phyloP scores from a whole-genome alignment of 1,140 invertebrate genomes.

The Drosophila tani region DNA sequence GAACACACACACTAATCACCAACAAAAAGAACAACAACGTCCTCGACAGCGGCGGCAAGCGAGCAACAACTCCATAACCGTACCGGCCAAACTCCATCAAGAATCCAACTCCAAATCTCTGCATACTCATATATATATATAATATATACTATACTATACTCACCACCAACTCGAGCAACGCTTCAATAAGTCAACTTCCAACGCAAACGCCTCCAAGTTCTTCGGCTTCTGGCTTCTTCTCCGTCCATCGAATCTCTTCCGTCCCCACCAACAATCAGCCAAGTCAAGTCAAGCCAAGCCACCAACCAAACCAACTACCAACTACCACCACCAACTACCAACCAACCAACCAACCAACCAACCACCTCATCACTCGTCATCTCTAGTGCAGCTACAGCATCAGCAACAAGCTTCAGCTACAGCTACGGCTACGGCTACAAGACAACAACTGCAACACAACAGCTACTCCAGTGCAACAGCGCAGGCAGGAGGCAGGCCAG shows the following conservation, averaged over 20 bases:
- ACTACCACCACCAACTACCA: conserved; percentile 4
- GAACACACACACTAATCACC: conserved; percentile 47
- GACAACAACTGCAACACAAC: conserved; percentile 32
- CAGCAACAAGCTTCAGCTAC: conserved; percentile 44
- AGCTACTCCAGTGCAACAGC: conserved; percentile 35
- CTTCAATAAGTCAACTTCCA: conserved; percentile 47
- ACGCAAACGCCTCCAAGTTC: conserved; percentile 42
- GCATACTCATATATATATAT: conserved; percentile 21
- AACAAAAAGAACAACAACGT: conserved; percentile 41
- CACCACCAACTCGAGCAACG: conserved; percentile 39
- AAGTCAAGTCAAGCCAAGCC: conserved; percentile 38
- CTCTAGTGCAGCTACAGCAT: conserved; percentile 55
- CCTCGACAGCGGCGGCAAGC: conserved; percentile 45
- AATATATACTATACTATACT: conserved; percentile 13
- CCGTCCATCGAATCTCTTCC: conserved; percentile 16
- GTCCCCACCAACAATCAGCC: conserved; percentile 53
- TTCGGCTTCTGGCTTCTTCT: conserved; percentile 30
- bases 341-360: conserved; percentile 49
- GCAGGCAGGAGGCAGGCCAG: conserved; percentile 20
- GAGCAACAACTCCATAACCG: conserved; percentile 41
- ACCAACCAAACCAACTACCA: no score
- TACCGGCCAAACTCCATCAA: conserved; percentile 23
- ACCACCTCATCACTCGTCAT: conserved; percentile 58
- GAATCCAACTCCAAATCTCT: conserved; percentile 25
- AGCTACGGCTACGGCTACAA: conserved; percentile 32